Percentiles rank a stretch among this genome's conserved stretches.
These are phyloP conservation scores for Pogonognathellus flavescens DNA, from an alignment of 1,140 invertebrate species.

Conservation along the genomic window DNA sequence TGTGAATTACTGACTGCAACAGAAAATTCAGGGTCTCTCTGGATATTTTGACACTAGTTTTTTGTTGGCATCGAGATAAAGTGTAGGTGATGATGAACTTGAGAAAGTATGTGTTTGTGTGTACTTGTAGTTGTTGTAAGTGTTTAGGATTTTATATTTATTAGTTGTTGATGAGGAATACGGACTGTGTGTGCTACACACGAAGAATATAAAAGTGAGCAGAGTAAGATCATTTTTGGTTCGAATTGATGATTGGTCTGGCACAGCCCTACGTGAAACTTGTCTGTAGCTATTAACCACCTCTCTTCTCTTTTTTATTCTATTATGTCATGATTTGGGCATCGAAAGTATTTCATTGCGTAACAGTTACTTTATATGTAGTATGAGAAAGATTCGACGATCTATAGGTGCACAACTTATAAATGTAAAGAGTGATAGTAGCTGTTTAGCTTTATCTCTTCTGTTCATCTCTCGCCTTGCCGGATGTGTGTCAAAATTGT, in stretches of 20 bases:
- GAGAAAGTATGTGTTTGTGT: too few relatives aligned
- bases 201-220: too few relatives aligned
- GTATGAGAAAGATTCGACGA: background rate
- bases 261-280: constrained; percentile 32
- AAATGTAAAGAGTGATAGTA: background rate
- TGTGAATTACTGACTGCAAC: too few relatives aligned
- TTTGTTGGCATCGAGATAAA: too few relatives aligned
- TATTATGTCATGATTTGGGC: constrained; percentile 31
- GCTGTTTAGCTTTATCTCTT: background rate
- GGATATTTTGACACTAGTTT: too few relatives aligned
- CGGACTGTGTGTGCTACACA: too few relatives aligned
- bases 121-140: too few relatives aligned
- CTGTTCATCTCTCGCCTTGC: background rate
- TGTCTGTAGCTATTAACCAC: constrained; percentile 39
- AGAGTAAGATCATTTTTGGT: background rate
- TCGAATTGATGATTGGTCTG: constrained; percentile 32
- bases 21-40: too few relatives aligned
- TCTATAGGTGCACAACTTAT: background rate
- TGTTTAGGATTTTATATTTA: too few relatives aligned
- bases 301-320: constrained; percentile 14
- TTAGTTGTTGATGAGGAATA: too few relatives aligned
- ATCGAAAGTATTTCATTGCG: constrained; percentile 33
- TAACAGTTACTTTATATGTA: background rate
- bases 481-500: constrained; percentile 30
- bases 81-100: too few relatives aligned